A percentile compares a stretch with the other conserved stretches of the same genome.
These are phyloP conservation scores for Camponotus fellah DNA, from an alignment of 2,888 invertebrate species.

Conservation along the genomic window DNA sequence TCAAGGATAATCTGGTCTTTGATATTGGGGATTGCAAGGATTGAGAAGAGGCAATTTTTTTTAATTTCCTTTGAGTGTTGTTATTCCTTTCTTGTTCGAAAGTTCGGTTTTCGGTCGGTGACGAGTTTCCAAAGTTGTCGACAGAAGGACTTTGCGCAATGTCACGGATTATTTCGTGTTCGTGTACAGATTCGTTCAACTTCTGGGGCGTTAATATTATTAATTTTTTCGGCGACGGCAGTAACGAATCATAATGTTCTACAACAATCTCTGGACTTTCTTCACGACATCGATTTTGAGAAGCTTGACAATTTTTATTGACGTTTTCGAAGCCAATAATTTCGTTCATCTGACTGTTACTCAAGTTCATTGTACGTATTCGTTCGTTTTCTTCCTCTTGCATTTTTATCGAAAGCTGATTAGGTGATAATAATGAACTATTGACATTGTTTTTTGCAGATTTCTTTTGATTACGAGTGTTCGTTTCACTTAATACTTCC, in stretches of 20 bases:
- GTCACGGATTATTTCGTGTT: neutral
- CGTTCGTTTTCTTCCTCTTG: constrained; percentile 60
- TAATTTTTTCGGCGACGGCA: neutral
- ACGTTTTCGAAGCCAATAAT: constrained; percentile 64
- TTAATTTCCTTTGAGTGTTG: neutral
- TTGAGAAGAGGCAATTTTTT: neutral
- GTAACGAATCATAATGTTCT: neutral
- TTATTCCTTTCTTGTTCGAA: neutral
- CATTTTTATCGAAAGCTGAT: neutral
- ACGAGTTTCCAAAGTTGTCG: neutral
- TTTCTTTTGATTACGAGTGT: neutral
- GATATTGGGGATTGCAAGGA: neutral
- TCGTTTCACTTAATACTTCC: neutral
- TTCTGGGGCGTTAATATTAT: constrained; percentile 9
- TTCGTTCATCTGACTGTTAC: constrained; percentile 60
- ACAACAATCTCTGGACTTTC: neutral
- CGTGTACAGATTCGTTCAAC: neutral
- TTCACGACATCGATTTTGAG: neutral
- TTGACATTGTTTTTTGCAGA: neutral
- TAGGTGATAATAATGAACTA: neutral
- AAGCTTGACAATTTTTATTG: neutral
- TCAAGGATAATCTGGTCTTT: constrained; percentile 53
- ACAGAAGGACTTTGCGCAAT: neutral
- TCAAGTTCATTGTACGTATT: constrained; percentile 50
- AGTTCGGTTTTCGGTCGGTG: neutral